phyloP scores from a whole-genome alignment of 2,888 invertebrate species.

The Incurvaria masculella region DNA sequence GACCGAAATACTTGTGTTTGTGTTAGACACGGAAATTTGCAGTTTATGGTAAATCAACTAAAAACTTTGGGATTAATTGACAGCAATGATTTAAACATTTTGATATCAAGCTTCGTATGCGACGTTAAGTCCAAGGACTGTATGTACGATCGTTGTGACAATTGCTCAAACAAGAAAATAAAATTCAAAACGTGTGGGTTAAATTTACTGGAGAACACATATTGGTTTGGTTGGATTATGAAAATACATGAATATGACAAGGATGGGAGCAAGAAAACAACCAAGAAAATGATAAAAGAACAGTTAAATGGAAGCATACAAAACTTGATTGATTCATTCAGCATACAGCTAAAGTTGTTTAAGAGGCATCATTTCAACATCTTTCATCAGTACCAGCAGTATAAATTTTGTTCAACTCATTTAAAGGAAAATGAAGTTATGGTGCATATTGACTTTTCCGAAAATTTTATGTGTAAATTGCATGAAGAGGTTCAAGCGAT shows the following conservation, averaged over 20 bases:
- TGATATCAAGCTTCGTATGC: too few species aligned
- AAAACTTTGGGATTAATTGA: not conserved
- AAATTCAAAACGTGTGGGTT: too few species aligned
- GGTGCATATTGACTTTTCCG: conserved; percentile 1
- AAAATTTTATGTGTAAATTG: conserved; percentile 9
- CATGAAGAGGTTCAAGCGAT: conserved; percentile 12
- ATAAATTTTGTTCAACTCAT: not conserved
- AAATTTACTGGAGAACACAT: too few species aligned
- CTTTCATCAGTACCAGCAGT: not conserved
- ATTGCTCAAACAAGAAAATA: too few species aligned
- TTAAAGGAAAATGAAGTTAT: not conserved
- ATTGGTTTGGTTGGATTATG: too few species aligned
- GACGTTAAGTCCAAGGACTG: too few species aligned
- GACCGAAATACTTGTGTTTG: too few species aligned
- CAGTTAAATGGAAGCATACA: not conserved
- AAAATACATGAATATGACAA: too few species aligned
- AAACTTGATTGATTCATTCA: not conserved
- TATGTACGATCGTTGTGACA: too few species aligned
- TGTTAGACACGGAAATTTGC: too few species aligned
- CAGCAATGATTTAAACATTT: not conserved
- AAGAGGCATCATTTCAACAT: not conserved
- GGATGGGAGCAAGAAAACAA: not conserved
- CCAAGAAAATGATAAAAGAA: not conserved
- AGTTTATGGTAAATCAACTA: too few species aligned
- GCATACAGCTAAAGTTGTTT: not conserved